phyloP scores from a whole-genome alignment of 2,797 vertebrate genomes.

The Okamejei kenojei region DNA sequence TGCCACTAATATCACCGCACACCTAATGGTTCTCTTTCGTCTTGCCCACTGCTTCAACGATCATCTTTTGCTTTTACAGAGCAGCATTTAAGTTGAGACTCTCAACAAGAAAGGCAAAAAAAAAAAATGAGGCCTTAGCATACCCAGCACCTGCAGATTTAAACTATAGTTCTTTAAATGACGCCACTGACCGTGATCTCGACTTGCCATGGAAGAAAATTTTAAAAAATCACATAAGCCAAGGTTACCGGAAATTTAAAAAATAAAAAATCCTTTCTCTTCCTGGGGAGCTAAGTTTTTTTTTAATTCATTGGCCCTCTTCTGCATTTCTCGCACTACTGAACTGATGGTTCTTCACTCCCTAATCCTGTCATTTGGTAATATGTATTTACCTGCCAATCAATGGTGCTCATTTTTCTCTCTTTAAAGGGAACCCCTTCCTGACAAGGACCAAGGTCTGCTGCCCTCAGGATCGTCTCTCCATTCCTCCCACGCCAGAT shows the following conservation, averaged over 20 bases:
- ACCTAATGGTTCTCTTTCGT: conserved; percentile 53
- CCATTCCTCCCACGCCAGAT: too few species aligned
- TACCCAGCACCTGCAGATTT: conserved; percentile 54
- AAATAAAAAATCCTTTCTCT: neutral
- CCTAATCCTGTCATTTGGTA: neutral
- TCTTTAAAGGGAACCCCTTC: neutral
- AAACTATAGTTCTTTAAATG: conserved; percentile 57
- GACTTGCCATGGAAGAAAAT: conserved; percentile 51
- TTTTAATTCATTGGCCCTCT: neutral
- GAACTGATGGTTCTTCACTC: neutral
- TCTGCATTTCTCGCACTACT: neutral
- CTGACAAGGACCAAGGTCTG: neutral
- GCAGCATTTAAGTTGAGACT: conserved; percentile 51
- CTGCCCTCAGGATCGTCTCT: too few species aligned
- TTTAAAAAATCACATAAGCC: conserved; percentile 20
- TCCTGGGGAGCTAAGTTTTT: neutral
- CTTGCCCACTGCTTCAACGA: conserved; percentile 50
- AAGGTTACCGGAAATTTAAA: conserved; percentile 18
- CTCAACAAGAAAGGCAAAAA: conserved; percentile 55
- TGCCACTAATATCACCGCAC: conserved; percentile 50
- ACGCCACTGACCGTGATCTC: conserved; percentile 53
- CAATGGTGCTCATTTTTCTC: neutral
- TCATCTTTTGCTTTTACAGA: conserved; percentile 51
- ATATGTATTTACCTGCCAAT: conserved; percentile 2
- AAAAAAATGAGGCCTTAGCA: conserved; percentile 61